Evolutionary conservation across 2,797 vertebrate species (phyloP).

Genomic region (Poecilia gillii): DNA sequence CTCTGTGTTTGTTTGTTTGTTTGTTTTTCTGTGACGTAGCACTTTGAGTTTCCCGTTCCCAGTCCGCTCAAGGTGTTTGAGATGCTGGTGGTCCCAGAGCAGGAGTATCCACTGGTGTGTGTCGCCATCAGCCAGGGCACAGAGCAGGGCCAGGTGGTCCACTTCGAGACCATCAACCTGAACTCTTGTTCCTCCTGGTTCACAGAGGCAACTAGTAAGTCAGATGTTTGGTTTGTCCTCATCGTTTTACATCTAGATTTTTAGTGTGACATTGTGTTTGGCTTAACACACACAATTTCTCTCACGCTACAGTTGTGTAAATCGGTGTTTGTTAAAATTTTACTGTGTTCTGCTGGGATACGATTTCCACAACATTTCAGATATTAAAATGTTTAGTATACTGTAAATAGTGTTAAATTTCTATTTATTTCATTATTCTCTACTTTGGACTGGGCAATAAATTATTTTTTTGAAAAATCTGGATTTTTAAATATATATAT

Average conservation of each 20-base stretch:
- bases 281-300: neutral
- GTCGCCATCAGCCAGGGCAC: slow-evolving; percentile 91
- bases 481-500: too few relatives aligned
- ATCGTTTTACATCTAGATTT: neutral
- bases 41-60: slow-evolving; percentile 98
- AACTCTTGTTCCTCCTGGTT: slow-evolving; percentile 99
- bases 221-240: neutral
- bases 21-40: slow-evolving; percentile 72
- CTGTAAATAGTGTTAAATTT: neutral
- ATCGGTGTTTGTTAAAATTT: neutral
- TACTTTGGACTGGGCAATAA: too few relatives aligned
- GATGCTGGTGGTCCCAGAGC: slow-evolving; percentile 97
- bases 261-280: neutral
- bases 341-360: neutral
- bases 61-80: slow-evolving; percentile 96
- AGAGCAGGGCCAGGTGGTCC: slow-evolving; percentile 90
- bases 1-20: neutral
- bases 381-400: neutral
- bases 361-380: neutral
- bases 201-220: slow-evolving; percentile 92
- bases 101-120: slow-evolving; percentile 97
- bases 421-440: neutral
- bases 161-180: slow-evolving; percentile 98
- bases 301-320: neutral
- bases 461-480: too few relatives aligned